Percentiles rank a stretch among this genome's conserved stretches.
Conservation (phyloP, 2,888 invertebrate genomes). For the Xestoiulus laeticollis region DNA sequence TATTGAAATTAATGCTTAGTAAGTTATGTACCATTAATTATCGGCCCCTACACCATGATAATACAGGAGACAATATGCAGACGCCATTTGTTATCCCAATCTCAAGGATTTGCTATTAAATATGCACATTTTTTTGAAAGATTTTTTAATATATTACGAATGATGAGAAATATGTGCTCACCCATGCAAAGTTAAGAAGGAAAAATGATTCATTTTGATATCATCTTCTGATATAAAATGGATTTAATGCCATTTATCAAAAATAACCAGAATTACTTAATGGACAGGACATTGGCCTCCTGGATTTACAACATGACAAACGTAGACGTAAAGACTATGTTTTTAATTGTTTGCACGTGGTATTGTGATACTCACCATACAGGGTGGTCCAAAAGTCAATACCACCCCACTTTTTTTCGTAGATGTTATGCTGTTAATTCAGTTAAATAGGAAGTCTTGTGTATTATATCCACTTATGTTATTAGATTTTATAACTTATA, state of each 20-base stretch:
- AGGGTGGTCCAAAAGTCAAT: too few relatives aligned
- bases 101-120: not conserved
- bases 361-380: too few relatives aligned
- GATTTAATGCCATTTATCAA: not conserved
- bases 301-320: too few relatives aligned
- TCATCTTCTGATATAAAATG: not conserved
- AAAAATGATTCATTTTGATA: not conserved
- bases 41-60: not conserved
- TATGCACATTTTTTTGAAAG: not conserved
- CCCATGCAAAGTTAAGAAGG: not conserved
- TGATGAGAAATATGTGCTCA: not conserved
- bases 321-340: too few relatives aligned
- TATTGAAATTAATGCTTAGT: conserved; percentile 5
- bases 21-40: conserved; percentile 7
- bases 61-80: not conserved
- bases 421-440: too few relatives aligned
- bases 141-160: not conserved
- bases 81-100: not conserved
- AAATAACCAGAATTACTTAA: too few relatives aligned
- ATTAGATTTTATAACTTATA: too few relatives aligned
- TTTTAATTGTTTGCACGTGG: too few relatives aligned
- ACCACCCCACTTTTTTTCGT: too few relatives aligned
- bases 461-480: too few relatives aligned
- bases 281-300: too few relatives aligned
- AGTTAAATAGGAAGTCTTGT: too few relatives aligned